Conservation (phyloP, 2,797 vertebrate genomes). For the Cirrhinus molitorella region DNA sequence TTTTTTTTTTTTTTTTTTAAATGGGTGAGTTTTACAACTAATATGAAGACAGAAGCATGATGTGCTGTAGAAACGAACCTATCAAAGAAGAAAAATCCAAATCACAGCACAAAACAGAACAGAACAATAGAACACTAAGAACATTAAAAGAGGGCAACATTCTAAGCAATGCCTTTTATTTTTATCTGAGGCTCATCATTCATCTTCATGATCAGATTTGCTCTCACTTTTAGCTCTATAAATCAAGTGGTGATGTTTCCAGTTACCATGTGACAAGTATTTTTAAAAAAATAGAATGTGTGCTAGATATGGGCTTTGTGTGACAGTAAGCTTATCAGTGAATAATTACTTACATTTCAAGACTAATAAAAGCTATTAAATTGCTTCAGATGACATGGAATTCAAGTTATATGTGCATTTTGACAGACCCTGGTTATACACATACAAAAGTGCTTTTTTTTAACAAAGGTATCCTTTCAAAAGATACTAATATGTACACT, state of each 20-base stretch:
- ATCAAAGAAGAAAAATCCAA: not conserved
- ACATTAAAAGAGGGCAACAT: not conserved
- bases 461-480: not conserved
- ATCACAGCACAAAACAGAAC: not conserved
- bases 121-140: not conserved
- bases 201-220: not conserved
- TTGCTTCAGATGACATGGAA: not conserved
- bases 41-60: not conserved
- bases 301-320: not conserved
- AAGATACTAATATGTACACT: not conserved
- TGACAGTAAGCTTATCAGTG: not conserved
- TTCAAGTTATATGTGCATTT: not conserved
- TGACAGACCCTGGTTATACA: not conserved
- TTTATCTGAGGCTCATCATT: not conserved
- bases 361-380: not conserved
- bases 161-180: not conserved
- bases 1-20: no score
- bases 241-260: constrained; percentile 2
- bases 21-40: not conserved
- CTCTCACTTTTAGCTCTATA: not conserved
- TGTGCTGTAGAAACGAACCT: not conserved
- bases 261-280: not conserved
- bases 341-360: not conserved
- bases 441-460: not conserved
- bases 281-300: not conserved